Conservation (phyloP, 2,888 invertebrate species). For the Acronicta psi region DNA sequence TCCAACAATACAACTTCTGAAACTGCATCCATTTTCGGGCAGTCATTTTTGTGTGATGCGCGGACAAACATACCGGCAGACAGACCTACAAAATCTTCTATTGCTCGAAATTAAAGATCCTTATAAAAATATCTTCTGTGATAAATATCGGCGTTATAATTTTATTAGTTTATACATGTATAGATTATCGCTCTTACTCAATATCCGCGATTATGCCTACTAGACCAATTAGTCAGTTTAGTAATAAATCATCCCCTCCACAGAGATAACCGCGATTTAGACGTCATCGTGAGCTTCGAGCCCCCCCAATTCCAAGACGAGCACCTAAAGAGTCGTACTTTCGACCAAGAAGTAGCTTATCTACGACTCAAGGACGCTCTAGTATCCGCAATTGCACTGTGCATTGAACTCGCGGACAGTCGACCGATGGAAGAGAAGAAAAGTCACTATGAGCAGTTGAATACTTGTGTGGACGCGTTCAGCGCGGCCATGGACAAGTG, state of each 20-base stretch:
- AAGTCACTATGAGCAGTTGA: slow-evolving; percentile 68
- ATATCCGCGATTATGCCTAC: too few species aligned
- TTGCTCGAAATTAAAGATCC: too few species aligned
- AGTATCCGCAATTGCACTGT: slow-evolving; percentile 74
- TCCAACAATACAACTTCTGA: too few species aligned
- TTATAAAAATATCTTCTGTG: too few species aligned
- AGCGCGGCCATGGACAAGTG: slow-evolving; percentile 74
- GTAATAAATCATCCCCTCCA: neutral
- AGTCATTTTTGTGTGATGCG: too few species aligned
- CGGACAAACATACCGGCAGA: too few species aligned
- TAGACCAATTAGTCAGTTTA: neutral
- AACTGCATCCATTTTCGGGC: too few species aligned
- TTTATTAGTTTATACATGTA: too few species aligned
- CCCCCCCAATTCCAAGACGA: slow-evolving; percentile 84
- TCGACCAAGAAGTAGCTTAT: slow-evolving; percentile 77
- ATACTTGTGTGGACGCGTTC: slow-evolving; percentile 72
- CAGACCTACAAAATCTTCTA: too few species aligned
- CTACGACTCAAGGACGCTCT: slow-evolving; percentile 78
- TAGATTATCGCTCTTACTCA: too few species aligned
- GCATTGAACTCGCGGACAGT: slow-evolving; percentile 74
- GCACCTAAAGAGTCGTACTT: slow-evolving; percentile 71
- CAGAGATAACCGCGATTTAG: slow-evolving; percentile 94
- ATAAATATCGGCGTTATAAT: too few species aligned
- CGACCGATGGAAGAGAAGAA: slow-evolving; percentile 64
- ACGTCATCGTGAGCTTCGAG: slow-evolving; percentile 92